phyloP scores from a whole-genome alignment of 2,888 invertebrate genomes.

The Clistopyga incitator region DNA sequence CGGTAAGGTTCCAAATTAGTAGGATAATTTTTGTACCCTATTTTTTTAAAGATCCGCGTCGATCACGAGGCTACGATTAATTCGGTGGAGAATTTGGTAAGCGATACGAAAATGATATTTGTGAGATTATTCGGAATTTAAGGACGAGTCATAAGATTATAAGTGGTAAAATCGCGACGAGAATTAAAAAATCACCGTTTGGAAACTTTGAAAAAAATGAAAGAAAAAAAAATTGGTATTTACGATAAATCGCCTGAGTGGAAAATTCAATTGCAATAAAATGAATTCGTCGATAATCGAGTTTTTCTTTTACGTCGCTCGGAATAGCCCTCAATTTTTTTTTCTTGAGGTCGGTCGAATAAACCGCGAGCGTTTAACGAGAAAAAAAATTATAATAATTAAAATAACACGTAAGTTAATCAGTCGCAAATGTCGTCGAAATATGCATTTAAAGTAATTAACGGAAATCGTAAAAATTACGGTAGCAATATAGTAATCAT shows the following conservation, averaged over 20 bases:
- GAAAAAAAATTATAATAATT: conserved; percentile 11
- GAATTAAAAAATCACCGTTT: conserved; percentile 58
- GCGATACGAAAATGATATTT: conserved; percentile 68
- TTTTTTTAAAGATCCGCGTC: conserved; percentile 82
- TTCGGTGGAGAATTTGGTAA: conserved; percentile 67
- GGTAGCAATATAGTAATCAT: conserved; percentile 40
- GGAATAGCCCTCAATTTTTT: conserved; percentile 28
- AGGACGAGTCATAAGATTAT: conserved; percentile 64
- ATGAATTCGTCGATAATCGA: conserved; percentile 32
- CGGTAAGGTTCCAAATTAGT: conserved; percentile 80
- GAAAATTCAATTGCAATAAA: conserved; percentile 59
- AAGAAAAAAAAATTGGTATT: conserved; percentile 23
- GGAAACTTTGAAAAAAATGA: too few relatives aligned
- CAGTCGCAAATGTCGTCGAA: conserved; percentile 62
- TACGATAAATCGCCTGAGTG: conserved; percentile 19
- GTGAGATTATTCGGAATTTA: conserved; percentile 65
- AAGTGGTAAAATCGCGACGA: conserved; percentile 67
- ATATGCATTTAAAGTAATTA: conserved; percentile 46
- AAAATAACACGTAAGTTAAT: conserved; percentile 23
- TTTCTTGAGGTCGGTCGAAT: conserved; percentile 40
- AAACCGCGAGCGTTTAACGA: conserved; percentile 32
- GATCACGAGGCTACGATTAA: conserved; percentile 65
- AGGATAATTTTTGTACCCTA: conserved; percentile 84
- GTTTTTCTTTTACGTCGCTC: conserved; percentile 38
- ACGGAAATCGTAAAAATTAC: conserved; percentile 47